Base-by-base conservation (phyloP, 2,797 vertebrate genomes). In the Chaetophractus vellerosus region DNA sequence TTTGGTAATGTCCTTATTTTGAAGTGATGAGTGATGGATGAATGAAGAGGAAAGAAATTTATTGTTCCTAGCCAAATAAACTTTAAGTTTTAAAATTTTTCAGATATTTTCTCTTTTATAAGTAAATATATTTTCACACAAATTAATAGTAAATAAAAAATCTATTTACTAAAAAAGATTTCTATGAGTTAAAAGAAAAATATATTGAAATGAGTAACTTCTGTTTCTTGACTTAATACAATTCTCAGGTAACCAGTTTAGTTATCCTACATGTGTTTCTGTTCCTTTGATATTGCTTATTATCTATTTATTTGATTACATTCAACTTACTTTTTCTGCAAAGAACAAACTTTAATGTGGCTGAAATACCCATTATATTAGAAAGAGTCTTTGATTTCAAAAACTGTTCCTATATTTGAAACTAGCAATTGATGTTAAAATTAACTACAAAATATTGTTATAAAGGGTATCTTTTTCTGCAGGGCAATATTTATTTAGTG, bases 401-500 rank as follows among this genome's bases (percentile, higher is more conserved):
- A 55, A 11, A 80, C 1, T 5, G 2, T 66, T 90, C 24, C 93
- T 21, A 2, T n/a, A 45, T 81, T 26, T 71, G 52, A 96, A 93
- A 86, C 45, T 83, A 83, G n/a, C 9, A 80, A 38, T 33, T 59
- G 6, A 23, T 78, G 23, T 81, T 63, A 93, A 28, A 5, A 50
- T 4, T 75, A 45, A 2, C 18, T 31, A 69, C 33, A 82, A 69
- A 88, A 71, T 6, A 59, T 19, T 55, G 4, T 79, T 72, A 69
- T 45, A 80, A 78, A 84, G 2, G 28, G 11, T 24, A n/a, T 28
- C 3, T 66, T 26, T 88, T 85, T 82, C 90, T 88, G 95, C 87
- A 75, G 83, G 55, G 78, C 94, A 38, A 57, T 33, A 95, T 88
- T 64, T 57, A 94, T 97, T 97, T 87, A 87, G 36, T 96, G 84